Evolutionary conservation across 1,140 invertebrate genomes (phyloP).

Genomic region (Adoxophyes honmai): DNA sequence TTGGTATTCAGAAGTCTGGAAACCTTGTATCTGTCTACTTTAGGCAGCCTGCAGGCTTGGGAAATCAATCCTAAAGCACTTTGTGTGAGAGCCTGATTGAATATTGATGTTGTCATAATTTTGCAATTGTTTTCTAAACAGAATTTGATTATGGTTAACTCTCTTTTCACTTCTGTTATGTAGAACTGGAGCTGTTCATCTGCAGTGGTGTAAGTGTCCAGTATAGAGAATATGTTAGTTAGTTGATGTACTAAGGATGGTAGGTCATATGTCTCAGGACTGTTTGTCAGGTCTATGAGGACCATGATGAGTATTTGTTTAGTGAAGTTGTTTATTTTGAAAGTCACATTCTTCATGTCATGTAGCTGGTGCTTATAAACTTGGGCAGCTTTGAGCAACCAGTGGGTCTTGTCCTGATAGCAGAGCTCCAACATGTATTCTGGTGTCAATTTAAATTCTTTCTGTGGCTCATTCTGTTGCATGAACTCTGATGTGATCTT

Average conservation of each 20-base stretch:
- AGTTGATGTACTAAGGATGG: constrained; percentile 60
- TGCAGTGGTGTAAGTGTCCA: constrained; percentile 60
- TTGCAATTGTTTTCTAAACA: constrained; percentile 72
- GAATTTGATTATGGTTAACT: constrained; percentile 71
- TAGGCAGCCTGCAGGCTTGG: constrained; percentile 70
- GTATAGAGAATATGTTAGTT: constrained; percentile 67
- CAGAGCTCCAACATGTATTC: constrained; percentile 73
- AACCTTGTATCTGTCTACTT: constrained; percentile 70
- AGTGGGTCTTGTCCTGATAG: constrained; percentile 68
- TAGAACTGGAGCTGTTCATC: constrained; percentile 68
- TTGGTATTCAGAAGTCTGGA: constrained; percentile 66
- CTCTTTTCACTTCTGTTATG: constrained; percentile 70
- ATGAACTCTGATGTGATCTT: constrained; percentile 47
- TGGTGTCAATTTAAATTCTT: constrained; percentile 61
- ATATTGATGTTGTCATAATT: constrained; percentile 65
- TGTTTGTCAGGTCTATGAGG: constrained; percentile 70
- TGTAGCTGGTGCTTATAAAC: constrained; percentile 64
- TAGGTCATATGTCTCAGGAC: constrained; percentile 62
- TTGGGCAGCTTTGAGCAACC: constrained; percentile 68
- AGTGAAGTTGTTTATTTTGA: constrained; percentile 68
- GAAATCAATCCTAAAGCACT: constrained; percentile 72
- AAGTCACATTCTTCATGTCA: constrained; percentile 66
- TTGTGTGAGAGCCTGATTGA: constrained; percentile 61
- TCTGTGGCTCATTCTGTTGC: constrained; percentile 57
- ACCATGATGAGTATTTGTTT: constrained; percentile 73